Base-by-base conservation (phyloP, 2,113 vertebrate species). In the Martes martes region DNA sequence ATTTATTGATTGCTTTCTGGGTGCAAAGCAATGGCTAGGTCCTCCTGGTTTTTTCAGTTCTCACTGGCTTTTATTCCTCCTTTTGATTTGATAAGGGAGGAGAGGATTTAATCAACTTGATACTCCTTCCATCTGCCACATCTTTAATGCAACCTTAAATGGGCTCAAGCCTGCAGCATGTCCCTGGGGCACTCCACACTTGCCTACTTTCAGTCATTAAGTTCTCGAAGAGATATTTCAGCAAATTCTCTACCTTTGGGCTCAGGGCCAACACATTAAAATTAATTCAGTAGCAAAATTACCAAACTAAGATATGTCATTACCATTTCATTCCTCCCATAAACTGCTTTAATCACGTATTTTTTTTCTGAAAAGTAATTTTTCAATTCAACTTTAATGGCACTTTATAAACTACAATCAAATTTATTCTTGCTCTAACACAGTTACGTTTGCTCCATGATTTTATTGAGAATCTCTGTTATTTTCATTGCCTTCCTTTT, bases 311-410 rank as follows among this genome's bases (percentile, higher is more conserved):
- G 89, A 87, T 86, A 91, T 76, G 89, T 83, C 91, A 97, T 97
- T 97, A 96, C 76, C 78, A 80, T 89, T 94, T 97, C 96, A 83
- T 94, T 97, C 90, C 87, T 74, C 93, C 61, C 55, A 71, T 93
- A 92, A 86, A 94, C 50, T 74, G 19, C 80, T 57, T n/a, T 97
- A 86, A 98, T 96, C 80, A 89, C 79, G 15, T 95, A 36, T 91
- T 94, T 97, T 96, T 96, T 96, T 94, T 45, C 88, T 39, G 50
- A 93, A 94, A 97, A 96, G 93, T 95, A 96, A 97, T 96, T 95
- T 97, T 97, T 96, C 94, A 96, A 79, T 92, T 96, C 71, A 94
- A 90, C 67, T 92, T 94, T 71, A 83, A 93, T 84, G 95, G 91
- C 45, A 84, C 92, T 95, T 97, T 94, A 81, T 90, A 89, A 97